Base-by-base conservation (phyloP, 2,888 invertebrate species). In the Lagria hirta region DNA sequence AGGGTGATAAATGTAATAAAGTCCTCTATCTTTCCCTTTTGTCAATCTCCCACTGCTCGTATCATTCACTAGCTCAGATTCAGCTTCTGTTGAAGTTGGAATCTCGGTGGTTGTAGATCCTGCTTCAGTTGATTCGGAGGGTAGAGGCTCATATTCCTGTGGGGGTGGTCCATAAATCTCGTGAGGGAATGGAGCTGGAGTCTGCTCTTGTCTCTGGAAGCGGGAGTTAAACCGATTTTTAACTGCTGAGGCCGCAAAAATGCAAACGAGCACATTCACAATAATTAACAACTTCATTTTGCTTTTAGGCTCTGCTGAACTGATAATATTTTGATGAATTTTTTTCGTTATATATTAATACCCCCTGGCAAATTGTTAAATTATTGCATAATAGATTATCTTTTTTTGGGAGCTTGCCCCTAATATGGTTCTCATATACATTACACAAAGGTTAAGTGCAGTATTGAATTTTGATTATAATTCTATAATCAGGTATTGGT, bases 1-100 rank as follows among this genome's bases (percentile, higher is more conserved):
- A 1, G 82, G 82, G 42, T 83, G 71, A 18, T 82, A 75, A 4
- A 83, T 73, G 64, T 81, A 83, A 62, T 83, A 83, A 13, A 78
- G 77, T 7, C 82, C 82, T 55, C 75, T 57, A 14, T 69, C 65
- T 4, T 22, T 26, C 7, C 52, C 52, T 38, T 57, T 52, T 1
- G 47, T 43, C 12, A 59, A 34, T 53, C 57, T 33, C 3, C 43
- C 47, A 34, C 23, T 43, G 4, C n/a, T 15, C 3, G 30, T 37
- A n/a, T 10, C 15, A 18, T 34, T 34, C 3, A 38, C 43, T 3
- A 29, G 15, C 10, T 43, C 43, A 2, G 37, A 34, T 5, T 49
- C 34, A 0, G 26, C 18, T 18, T 46, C 46, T 8, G 45, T 49
- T 2, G 48, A 44, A 7, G 49, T 48, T 16, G 47, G 44, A n/a